These are phyloP conservation scores for Nowickia ferox DNA, from an alignment of 2,888 invertebrate genomes.

Conservation along the genomic window DNA sequence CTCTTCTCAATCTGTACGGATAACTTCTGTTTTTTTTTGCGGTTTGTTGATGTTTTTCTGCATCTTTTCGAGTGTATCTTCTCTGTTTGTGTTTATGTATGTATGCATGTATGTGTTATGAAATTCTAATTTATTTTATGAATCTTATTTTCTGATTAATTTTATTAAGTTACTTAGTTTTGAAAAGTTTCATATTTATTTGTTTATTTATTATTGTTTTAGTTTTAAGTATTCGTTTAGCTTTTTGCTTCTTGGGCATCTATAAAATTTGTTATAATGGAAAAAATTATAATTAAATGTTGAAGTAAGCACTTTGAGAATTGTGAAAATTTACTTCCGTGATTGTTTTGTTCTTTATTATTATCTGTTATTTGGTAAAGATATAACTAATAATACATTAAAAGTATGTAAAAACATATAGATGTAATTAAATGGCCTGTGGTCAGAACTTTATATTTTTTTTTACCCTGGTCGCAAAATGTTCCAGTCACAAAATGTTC, in stretches of 20 bases:
- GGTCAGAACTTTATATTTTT: no score
- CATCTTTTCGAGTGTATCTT: slow-evolving; percentile 15
- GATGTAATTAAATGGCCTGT: no score
- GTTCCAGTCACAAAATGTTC: no score
- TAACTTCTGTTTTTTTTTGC: slow-evolving; percentile 15
- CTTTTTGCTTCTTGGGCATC: slow-evolving; percentile 3
- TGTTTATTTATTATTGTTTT: slow-evolving; percentile 13
- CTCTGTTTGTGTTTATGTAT: slow-evolving; percentile 6
- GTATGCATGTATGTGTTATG: not conserved
- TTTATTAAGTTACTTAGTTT: slow-evolving; percentile 38
- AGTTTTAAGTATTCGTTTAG: not conserved
- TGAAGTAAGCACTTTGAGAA: slow-evolving; percentile 1
- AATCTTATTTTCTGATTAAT: slow-evolving; percentile 50
- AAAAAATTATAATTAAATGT: slow-evolving; percentile 40
- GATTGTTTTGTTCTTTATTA: not conserved
- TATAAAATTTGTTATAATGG: slow-evolving; percentile 40
- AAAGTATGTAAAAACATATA: no score
- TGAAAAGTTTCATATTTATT: slow-evolving; percentile 26
- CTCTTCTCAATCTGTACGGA: not conserved
- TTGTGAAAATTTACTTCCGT: slow-evolving; percentile 16
- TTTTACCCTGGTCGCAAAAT: no score
- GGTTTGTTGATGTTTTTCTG: slow-evolving; percentile 32
- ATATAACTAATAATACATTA: no score
- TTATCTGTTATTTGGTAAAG: no score
- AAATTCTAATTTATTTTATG: slow-evolving; percentile 50